A percentile compares a stretch with the other conserved stretches of the same genome.
phyloP scores from a whole-genome alignment of 1,140 invertebrate species.

The Neotoxoptera formosana region DNA sequence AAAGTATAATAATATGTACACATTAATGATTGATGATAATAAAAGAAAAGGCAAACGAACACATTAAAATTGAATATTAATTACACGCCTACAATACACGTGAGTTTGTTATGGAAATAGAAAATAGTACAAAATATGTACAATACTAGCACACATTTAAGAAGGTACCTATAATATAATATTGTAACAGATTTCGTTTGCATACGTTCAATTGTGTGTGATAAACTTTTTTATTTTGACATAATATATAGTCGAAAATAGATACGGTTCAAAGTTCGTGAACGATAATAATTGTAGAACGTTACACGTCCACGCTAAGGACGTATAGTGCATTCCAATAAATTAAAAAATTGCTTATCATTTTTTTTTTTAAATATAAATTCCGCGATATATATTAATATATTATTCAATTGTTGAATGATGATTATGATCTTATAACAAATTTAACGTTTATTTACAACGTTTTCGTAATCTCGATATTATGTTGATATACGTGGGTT shows the following conservation, averaged over 20 bases:
- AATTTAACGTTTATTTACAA: background rate
- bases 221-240: background rate
- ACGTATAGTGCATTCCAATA: background rate
- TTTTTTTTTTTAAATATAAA: background rate
- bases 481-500: background rate
- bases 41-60: background rate
- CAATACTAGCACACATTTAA: background rate
- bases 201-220: background rate
- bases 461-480: background rate
- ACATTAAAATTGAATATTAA: background rate
- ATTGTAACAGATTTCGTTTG: background rate
- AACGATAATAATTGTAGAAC: background rate
- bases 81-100: background rate
- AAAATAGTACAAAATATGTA: too few relatives aligned
- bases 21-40: background rate
- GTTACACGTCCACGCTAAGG: background rate
- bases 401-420: background rate
- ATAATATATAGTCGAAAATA: slow-evolving; percentile 34
- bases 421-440: background rate
- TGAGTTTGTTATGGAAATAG: background rate
- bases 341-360: background rate
- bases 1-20: background rate
- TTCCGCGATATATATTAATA: background rate
- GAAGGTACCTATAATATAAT: background rate
- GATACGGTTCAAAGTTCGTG: background rate